phyloP scores from a whole-genome alignment of 2,888 invertebrate genomes.

The Cephus sareptanus region DNA sequence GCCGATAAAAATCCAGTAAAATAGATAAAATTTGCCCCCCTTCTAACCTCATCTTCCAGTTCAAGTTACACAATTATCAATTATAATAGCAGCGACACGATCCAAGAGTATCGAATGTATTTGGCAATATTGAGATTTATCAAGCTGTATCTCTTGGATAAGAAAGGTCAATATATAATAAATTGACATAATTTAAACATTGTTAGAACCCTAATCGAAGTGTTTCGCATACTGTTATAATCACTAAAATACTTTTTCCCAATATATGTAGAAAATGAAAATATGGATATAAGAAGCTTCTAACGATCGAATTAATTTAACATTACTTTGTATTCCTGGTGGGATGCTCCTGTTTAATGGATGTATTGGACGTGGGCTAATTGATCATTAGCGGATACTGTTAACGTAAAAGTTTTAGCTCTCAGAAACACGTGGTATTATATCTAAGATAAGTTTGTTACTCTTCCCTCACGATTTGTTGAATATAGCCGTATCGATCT shows the following conservation, averaged over 20 bases:
- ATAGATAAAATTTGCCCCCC: neutral
- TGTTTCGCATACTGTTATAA: neutral
- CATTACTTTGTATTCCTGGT: neutral
- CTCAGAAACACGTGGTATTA: neutral
- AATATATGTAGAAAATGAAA: too few relatives aligned
- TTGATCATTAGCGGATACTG: neutral
- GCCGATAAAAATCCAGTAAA: neutral
- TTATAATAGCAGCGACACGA: neutral
- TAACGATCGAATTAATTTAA: neutral
- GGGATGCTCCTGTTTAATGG: neutral
- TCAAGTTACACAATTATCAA: neutral
- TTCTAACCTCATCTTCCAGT: neutral
- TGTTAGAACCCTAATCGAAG: neutral
- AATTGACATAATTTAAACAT: neutral
- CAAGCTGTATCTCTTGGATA: neutral
- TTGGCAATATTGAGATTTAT: neutral
- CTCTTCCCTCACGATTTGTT: slow-evolving; percentile 13
- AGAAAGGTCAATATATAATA: neutral
- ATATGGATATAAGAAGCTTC: neutral
- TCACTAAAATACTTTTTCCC: neutral
- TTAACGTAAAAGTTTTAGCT: neutral
- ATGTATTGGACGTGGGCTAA: neutral
- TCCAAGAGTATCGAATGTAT: neutral
- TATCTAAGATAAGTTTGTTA: slow-evolving; percentile 5
- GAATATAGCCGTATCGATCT: slow-evolving; percentile 33